These are phyloP conservation scores for Xestia sexstrigata DNA, from an alignment of 2,888 invertebrate species.

Conservation along the genomic window DNA sequence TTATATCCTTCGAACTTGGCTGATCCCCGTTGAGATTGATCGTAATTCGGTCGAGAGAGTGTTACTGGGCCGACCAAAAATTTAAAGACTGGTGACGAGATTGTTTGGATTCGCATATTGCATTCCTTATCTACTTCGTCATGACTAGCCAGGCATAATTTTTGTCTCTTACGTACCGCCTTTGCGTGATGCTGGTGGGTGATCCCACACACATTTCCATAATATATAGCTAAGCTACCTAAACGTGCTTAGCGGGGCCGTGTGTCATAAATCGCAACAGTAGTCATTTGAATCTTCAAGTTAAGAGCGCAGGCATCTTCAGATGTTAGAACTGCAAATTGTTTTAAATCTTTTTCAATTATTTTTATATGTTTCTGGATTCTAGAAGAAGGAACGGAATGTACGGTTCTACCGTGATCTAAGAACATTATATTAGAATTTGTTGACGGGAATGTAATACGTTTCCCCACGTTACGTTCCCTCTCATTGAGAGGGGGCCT, in stretches of 20 bases:
- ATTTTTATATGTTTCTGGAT: conserved; percentile 1
- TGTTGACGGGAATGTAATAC: neutral
- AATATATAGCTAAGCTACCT: neutral
- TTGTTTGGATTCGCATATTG: neutral
- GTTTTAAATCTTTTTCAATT: conserved; percentile 16
- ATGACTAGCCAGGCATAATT: neutral
- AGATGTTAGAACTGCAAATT: conserved; percentile 7
- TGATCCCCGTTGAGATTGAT: neutral
- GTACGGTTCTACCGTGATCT: conserved; percentile 4
- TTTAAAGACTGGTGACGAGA: no score
- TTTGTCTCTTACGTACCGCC: neutral
- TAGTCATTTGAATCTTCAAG: neutral
- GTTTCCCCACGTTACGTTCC: no score
- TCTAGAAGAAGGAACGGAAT: neutral
- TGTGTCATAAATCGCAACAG: neutral
- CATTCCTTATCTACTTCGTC: neutral
- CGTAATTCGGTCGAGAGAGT: neutral
- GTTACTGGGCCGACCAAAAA: neutral
- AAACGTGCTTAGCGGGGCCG: neutral
- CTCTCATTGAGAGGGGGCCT: no score
- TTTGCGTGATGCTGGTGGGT: neutral
- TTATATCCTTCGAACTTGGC: neutral
- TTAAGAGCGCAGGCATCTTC: neutral
- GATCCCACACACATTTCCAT: neutral
- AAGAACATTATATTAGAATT: neutral